These are phyloP conservation scores for Proteles cristata DNA, from an alignment of 2,113 vertebrate species.

Conservation along the genomic window DNA sequence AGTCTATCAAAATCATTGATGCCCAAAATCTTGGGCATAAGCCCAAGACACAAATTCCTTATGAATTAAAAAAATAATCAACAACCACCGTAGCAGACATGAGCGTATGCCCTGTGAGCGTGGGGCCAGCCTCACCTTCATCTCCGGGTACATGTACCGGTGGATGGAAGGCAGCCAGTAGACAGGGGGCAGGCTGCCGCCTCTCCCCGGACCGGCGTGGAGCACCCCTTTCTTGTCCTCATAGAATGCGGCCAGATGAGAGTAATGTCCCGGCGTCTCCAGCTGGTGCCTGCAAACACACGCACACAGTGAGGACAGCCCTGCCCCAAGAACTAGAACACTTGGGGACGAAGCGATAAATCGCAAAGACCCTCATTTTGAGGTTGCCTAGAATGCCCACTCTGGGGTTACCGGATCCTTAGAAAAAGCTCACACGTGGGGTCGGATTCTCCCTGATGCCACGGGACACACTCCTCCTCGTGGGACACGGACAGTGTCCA, in stretches of 20 bases:
- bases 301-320: not conserved
- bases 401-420: not conserved
- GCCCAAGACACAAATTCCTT: not conserved
- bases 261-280: constrained; percentile 96
- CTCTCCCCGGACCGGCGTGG: constrained; percentile 88
- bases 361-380: not conserved
- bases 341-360: not conserved
- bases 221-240: constrained; percentile 98
- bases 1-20: not conserved
- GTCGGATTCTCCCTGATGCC: not conserved
- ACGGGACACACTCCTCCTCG: not conserved
- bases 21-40: not conserved
- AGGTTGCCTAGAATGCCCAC: not conserved
- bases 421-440: not conserved
- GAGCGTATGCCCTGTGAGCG: not conserved
- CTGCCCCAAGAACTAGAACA: fast-evolving
- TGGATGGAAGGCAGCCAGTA: constrained; percentile 93
- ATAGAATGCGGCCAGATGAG: constrained; percentile 97
- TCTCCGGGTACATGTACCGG: constrained; percentile 98
- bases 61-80: not conserved
- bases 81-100: not conserved
- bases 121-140: constrained; percentile 91
- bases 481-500: not conserved
- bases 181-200: constrained; percentile 88
- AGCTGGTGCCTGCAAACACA: constrained; percentile 92